phyloP scores from a whole-genome alignment of 2,888 invertebrate genomes.

The Galeopsomyia nigrocyanea region DNA sequence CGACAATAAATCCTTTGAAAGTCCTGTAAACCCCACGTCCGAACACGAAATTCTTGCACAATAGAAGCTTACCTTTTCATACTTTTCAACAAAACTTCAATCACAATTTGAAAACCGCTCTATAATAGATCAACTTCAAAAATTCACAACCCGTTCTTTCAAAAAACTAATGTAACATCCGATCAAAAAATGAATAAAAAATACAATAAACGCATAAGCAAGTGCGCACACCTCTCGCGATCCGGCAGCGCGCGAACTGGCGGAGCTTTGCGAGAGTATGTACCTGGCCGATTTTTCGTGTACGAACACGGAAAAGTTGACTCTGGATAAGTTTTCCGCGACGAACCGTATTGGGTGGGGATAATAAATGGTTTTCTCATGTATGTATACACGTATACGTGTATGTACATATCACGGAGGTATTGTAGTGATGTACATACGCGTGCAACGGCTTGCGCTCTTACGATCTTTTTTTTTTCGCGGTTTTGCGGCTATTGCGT shows the following conservation, averaged over 20 bases:
- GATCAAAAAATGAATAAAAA: no score
- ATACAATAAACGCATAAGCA: no score
- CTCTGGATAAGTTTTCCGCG: background rate
- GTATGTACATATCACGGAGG: background rate
- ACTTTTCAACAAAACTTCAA: no score
- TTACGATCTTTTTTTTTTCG: background rate
- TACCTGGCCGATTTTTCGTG: background rate
- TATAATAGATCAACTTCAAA: no score
- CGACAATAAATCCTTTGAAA: no score
- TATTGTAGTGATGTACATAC: background rate
- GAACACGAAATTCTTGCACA: no score
- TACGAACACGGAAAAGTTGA: background rate
- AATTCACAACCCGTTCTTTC: no score
- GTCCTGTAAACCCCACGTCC: no score
- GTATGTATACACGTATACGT: background rate
- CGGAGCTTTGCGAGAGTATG: background rate
- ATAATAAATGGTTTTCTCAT: conserved; percentile 26
- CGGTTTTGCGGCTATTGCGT: background rate
- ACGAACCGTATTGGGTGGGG: conserved; percentile 9
- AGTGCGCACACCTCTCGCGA: background rate
- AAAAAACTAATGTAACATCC: no score
- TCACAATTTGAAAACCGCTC: no score
- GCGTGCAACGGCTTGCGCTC: background rate
- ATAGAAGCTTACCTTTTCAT: no score
- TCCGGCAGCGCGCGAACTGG: background rate